Base-by-base conservation (phyloP, 2,888 invertebrate species). In the Ichneumoninae sp. region DNA sequence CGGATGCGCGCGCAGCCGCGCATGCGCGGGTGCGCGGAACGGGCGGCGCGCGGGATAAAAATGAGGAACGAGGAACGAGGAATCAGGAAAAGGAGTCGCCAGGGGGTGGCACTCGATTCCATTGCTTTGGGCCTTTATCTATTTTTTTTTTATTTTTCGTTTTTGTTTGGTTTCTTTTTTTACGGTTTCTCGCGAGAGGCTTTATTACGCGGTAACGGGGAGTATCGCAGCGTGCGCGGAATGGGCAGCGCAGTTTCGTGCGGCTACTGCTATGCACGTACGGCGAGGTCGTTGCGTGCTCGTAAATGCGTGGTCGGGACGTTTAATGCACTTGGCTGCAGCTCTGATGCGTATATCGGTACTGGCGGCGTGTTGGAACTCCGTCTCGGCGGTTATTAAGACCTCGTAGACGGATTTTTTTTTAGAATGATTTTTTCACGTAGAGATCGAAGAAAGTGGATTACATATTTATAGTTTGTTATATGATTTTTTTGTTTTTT, bases 11-110 rank as follows among this genome's bases (percentile, higher is more conserved):
- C 13, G 1, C 5, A 16, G 10, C 40, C 13, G n/a, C 30, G 54
- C n/a, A 54, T 52, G 54, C 22, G 44, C 57, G 44, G 33, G 19
- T 13, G 33, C n/a, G 7, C 30, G 40, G 8, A 7, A 36, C 36
- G 10, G 19, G n/a, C 40, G 19, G 16, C n/a, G 22, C 16, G 19
- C 19, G 44, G 26, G 26, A 30, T 7, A 33, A 6, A 57, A 60
- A 26, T 60, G 16, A 60, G 60, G 60, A 30, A 60, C 5, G 60
- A 30, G 74, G 36, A 71, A 66, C 26, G 47, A 80, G 68, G 80
- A 80, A 66, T 72, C 72, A 36, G 72, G 72, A 80, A 80, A 65
- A 80, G 50, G 19, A 50, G 36, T 62, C 75, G 75, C 65, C 50
- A 33, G 65, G 36, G 75, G 75, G 65, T 65, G 75, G 65, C 8